A percentile compares a stretch with the other conserved stretches of the same genome.
Evolutionary conservation across 1,140 invertebrate genomes (phyloP).

Genomic region (Formica exsecta): DNA sequence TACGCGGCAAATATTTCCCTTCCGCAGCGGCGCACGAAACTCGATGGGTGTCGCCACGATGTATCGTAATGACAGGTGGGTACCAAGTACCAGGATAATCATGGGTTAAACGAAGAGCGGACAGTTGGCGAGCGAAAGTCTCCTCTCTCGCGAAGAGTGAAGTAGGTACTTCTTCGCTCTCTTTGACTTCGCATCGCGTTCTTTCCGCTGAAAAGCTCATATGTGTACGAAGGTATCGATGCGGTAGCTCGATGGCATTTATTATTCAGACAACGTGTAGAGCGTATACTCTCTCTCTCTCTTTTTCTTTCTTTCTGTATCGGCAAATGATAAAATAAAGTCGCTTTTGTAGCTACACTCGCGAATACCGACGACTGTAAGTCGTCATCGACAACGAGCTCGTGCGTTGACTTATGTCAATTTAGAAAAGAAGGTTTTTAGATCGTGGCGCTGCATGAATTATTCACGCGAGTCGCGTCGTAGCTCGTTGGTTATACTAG

Average conservation of each 20-base stretch:
- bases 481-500: slow-evolving; percentile 37
- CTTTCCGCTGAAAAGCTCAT: background rate
- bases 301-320: background rate
- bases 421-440: slow-evolving; percentile 61
- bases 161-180: background rate
- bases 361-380: slow-evolving; percentile 42
- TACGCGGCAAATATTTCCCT: slow-evolving; percentile 52
- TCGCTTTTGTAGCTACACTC: slow-evolving; percentile 37
- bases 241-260: slow-evolving; percentile 15
- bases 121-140: slow-evolving; percentile 69
- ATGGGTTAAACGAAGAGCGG: slow-evolving; percentile 43
- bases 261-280: slow-evolving; percentile 49
- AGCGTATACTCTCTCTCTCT: slow-evolving; percentile 2
- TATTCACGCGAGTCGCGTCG: slow-evolving; percentile 33
- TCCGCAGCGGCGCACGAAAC: slow-evolving; percentile 50
- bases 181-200: background rate
- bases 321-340: slow-evolving; percentile 51
- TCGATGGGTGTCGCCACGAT: slow-evolving; percentile 47
- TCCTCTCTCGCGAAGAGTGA: slow-evolving; percentile 20
- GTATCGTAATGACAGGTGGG: slow-evolving; percentile 66
- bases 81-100: slow-evolving; percentile 57
- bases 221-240: slow-evolving; percentile 56
- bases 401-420: slow-evolving; percentile 34
- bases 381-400: slow-evolving; percentile 43
- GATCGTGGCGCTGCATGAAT: slow-evolving; percentile 57